A percentile compares a stretch with the other conserved stretches of the same genome.
phyloP scores from a whole-genome alignment of 2,888 invertebrate species.

The Drosophila fulvimacula region DNA sequence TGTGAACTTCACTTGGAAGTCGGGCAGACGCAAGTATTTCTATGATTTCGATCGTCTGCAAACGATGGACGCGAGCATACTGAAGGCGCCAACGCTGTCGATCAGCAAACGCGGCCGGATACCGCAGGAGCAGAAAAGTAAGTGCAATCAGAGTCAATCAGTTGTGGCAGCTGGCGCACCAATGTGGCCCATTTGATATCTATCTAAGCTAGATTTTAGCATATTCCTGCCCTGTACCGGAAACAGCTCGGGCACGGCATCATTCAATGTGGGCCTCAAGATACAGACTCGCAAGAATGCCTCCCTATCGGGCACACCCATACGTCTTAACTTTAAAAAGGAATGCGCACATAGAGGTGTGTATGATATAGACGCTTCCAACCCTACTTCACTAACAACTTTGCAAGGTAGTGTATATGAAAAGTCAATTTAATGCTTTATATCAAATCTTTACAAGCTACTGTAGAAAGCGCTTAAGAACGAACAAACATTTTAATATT shows the following conservation, averaged over 20 bases:
- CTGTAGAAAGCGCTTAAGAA: constrained; percentile 28
- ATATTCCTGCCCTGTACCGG: constrained; percentile 94
- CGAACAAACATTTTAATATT: background rate
- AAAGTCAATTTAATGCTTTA: constrained; percentile 71
- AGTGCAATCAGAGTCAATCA: constrained; percentile 44
- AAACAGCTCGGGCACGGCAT: constrained; percentile 94
- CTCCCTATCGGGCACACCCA: constrained; percentile 93
- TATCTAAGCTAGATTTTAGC: constrained; percentile 90
- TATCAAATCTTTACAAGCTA: constrained; percentile 31
- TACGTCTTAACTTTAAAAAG: constrained; percentile 94
- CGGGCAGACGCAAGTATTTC: constrained; percentile 91
- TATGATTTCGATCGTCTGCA: constrained; percentile 95
- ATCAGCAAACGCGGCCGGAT: constrained; percentile 94
- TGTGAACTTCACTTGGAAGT: constrained; percentile 96
- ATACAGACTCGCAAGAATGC: constrained; percentile 92
- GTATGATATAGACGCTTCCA: constrained; percentile 87
- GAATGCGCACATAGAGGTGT: constrained; percentile 97
- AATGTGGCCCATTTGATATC: constrained; percentile 28
- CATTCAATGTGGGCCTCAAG: constrained; percentile 93
- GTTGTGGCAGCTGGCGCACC: constrained; percentile 15
- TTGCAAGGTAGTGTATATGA: constrained; percentile 85
- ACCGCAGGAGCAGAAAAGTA: constrained; percentile 94
- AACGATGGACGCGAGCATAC: constrained; percentile 92
- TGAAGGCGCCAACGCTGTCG: constrained; percentile 94
- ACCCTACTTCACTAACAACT: constrained; percentile 84